These are phyloP conservation scores for Mesoclemmys tuberculata DNA, from an alignment of 2,113 vertebrate genomes.

Conservation along the genomic window DNA sequence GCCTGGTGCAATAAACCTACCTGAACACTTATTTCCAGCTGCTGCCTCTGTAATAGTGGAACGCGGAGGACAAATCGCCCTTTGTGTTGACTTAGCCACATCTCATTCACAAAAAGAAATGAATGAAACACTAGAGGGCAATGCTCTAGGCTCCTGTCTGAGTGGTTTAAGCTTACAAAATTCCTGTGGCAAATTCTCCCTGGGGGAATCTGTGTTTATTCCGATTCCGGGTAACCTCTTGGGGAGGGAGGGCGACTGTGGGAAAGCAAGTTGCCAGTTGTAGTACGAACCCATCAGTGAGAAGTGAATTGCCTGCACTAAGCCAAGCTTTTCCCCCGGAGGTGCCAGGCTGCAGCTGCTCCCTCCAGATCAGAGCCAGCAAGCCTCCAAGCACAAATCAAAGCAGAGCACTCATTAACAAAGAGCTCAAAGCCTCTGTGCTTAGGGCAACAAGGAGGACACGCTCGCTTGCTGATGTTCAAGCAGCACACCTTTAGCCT, in stretches of 20 bases:
- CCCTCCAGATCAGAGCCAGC: not conserved
- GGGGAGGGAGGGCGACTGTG: not conserved
- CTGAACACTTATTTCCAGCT: not conserved
- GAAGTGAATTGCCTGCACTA: not conserved
- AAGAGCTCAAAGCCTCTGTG: not conserved
- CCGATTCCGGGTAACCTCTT: not conserved
- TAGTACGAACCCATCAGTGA: not conserved
- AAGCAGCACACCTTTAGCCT: not conserved
- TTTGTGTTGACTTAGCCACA: fast-evolving
- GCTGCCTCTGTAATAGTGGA: not conserved
- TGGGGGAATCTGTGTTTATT: not conserved
- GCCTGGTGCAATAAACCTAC: not conserved
- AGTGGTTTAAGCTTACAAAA: not conserved
- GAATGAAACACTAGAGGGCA: not conserved
- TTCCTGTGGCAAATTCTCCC: not conserved
- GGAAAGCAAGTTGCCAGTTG: not conserved
- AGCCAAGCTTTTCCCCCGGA: not conserved
- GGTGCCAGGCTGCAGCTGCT: not conserved
- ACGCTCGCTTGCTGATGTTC: not conserved
- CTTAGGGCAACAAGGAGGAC: not conserved
- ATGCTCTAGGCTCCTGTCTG: not conserved
- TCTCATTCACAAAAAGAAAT: not conserved
- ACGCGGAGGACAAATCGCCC: not conserved
- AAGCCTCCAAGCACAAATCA: not conserved
- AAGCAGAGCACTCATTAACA: not conserved